phyloP scores from a whole-genome alignment of 1,140 invertebrate genomes.

The Zaprionus taronus region DNA sequence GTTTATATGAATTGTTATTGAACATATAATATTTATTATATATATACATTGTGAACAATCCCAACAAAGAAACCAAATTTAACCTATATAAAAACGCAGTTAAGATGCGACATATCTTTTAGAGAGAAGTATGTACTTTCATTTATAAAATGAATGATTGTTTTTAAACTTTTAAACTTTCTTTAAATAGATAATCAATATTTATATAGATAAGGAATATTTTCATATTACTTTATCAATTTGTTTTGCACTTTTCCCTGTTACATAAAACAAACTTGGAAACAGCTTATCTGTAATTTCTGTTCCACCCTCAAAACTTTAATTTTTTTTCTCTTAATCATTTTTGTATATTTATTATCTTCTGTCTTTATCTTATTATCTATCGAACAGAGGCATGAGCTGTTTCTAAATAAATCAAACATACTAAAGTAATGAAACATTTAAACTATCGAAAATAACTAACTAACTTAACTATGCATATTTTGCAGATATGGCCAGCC shows the following conservation, averaged over 20 bases:
- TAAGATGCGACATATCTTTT: background rate
- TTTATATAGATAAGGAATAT: too few relatives aligned
- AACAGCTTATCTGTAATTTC: too few relatives aligned
- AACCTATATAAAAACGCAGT: background rate
- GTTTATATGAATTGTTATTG: background rate
- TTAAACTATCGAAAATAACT: background rate
- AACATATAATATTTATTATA: background rate
- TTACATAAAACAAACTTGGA: too few relatives aligned
- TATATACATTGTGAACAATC: background rate
- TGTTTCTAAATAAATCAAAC: background rate
- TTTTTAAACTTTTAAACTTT: background rate
- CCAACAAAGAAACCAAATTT: background rate
- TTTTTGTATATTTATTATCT: background rate
- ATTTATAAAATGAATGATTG: background rate
- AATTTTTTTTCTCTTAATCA: background rate
- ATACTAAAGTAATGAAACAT: too few relatives aligned
- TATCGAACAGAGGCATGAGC: background rate
- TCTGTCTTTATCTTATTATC: too few relatives aligned
- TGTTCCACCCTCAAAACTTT: too few relatives aligned
- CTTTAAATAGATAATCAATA: background rate
- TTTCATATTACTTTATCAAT: too few relatives aligned
- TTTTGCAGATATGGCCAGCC: conserved; percentile 76
- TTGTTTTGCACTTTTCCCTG: too few relatives aligned
- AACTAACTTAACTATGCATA: background rate
- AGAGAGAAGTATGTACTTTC: background rate